A percentile compares a stretch with the other conserved stretches of the same genome.
phyloP scores from a whole-genome alignment of 1,140 invertebrate species.

The Anastrepha ludens region DNA sequence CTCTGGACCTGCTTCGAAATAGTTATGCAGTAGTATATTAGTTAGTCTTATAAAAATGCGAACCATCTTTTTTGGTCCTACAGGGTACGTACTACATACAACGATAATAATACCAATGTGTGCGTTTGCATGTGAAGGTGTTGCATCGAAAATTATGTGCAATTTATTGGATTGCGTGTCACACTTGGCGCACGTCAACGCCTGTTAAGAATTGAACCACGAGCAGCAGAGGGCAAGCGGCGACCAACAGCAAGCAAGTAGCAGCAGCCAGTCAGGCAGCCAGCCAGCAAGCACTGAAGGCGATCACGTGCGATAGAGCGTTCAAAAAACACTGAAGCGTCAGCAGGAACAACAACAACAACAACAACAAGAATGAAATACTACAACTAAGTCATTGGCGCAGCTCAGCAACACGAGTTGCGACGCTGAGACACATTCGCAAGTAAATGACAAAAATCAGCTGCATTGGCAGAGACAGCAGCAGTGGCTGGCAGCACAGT shows the following conservation, averaged over 20 bases:
- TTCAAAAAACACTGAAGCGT: constrained; percentile 2
- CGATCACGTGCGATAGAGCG: constrained; percentile 42
- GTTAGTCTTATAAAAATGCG: too few relatives aligned
- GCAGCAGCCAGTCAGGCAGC: neutral
- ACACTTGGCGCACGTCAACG: constrained; percentile 52
- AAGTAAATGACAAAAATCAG: constrained; percentile 43
- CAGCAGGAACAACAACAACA: constrained; percentile 12
- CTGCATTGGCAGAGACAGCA: neutral
- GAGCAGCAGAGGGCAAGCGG: neutral
- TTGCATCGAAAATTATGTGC: constrained; percentile 50
- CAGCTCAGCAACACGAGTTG: neutral
- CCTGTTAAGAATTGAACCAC: constrained; percentile 35
- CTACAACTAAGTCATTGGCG: neutral
- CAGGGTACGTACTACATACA: neutral
- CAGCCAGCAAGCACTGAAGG: neutral
- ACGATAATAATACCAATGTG: too few relatives aligned
- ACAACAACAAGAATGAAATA: neutral
- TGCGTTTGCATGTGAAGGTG: constrained; percentile 23
- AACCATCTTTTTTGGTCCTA: neutral
- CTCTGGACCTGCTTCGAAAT: too few relatives aligned
- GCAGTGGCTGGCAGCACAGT: neutral
- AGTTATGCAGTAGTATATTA: too few relatives aligned
- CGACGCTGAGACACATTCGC: neutral
- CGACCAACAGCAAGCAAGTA: neutral
- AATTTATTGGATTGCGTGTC: constrained; percentile 51